Evolutionary conservation across 1,140 invertebrate genomes (phyloP).

Genomic region (Drosophila bifasciata): DNA sequence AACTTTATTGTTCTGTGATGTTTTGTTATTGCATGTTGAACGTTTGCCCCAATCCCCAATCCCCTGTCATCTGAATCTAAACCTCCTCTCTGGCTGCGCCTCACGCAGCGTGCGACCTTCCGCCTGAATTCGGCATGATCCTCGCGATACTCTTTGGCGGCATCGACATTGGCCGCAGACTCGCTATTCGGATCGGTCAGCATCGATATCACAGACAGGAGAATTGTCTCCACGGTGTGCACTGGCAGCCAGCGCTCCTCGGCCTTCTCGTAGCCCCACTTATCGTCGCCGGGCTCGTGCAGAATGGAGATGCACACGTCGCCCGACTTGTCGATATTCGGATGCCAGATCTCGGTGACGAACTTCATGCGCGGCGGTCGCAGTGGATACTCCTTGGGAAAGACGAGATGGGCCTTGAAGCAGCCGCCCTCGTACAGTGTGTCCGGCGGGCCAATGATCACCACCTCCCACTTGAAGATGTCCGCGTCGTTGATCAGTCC

Average conservation of each 20-base stretch:
- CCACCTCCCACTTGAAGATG: conserved; percentile 99
- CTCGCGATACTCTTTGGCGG: conserved; percentile 90
- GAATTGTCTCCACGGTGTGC: conserved; percentile 99
- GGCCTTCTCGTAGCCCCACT: conserved; percentile 97
- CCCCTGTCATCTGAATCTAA: no score
- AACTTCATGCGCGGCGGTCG: conserved; percentile 99
- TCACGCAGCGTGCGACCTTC: conserved; percentile 97
- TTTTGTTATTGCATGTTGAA: conserved; percentile 8
- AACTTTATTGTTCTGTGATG: conserved; percentile 52
- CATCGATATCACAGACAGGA: conserved; percentile 99
- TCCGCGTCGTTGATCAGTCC: conserved; percentile 97
- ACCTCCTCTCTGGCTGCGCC: conserved; percentile 88
- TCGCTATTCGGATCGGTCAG: conserved; percentile 99
- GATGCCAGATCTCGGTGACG: conserved; percentile 99
- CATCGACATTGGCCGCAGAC: conserved; percentile 99
- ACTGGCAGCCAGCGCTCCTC: conserved; percentile 99
- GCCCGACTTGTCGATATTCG: conserved; percentile 97
- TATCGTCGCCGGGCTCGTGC: conserved; percentile 99
- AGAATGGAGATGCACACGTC: conserved; percentile 99
- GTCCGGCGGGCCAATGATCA: conserved; percentile 99
- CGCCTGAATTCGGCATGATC: conserved; percentile 97
- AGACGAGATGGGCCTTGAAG: conserved; percentile 97
- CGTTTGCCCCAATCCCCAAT: no score
- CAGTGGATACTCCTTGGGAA: conserved; percentile 99
- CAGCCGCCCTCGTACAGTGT: conserved; percentile 99